Conservation (phyloP, 1,140 invertebrate species). For the Elymnias hypermnestra region DNA sequence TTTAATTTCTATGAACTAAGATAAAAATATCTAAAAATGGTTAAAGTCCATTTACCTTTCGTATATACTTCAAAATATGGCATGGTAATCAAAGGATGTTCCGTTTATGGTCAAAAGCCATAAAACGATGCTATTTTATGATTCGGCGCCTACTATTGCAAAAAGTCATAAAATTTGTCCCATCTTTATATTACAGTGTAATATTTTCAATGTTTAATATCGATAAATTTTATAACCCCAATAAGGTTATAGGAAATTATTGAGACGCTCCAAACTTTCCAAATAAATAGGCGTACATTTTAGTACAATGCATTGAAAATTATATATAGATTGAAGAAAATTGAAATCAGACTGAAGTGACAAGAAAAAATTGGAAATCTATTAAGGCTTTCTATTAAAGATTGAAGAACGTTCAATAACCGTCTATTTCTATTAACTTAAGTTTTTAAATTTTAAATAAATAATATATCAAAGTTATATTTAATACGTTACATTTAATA, state of each 20-base stretch:
- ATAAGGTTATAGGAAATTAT: background rate
- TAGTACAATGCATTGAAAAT: too few species aligned
- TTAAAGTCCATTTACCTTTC: background rate
- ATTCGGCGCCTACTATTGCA: constrained; percentile 1
- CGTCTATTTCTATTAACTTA: too few species aligned
- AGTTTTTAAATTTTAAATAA: too few species aligned
- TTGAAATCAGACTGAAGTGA: too few species aligned
- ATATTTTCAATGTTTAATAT: constrained; percentile 2
- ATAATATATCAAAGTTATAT: too few species aligned
- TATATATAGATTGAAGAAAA: too few species aligned
- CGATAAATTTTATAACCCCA: background rate
- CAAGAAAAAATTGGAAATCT: too few species aligned
- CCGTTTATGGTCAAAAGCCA: constrained; percentile 7
- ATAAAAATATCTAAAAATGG: background rate
- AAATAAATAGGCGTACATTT: background rate
- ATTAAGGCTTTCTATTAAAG: too few species aligned
- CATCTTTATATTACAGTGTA: background rate
- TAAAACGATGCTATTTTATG: constrained; percentile 8
- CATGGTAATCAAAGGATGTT: constrained; percentile 3
- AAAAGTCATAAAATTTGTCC: constrained; percentile 1
- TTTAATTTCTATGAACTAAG: background rate
- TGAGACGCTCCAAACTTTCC: background rate
- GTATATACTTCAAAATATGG: background rate
- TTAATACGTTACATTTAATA: too few species aligned
- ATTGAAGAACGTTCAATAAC: too few species aligned